A percentile compares a stretch with the other conserved stretches of the same genome.
These are phyloP conservation scores for Drosophila nr. medialis DNA, from an alignment of 2,888 invertebrate genomes.

Conservation along the genomic window DNA sequence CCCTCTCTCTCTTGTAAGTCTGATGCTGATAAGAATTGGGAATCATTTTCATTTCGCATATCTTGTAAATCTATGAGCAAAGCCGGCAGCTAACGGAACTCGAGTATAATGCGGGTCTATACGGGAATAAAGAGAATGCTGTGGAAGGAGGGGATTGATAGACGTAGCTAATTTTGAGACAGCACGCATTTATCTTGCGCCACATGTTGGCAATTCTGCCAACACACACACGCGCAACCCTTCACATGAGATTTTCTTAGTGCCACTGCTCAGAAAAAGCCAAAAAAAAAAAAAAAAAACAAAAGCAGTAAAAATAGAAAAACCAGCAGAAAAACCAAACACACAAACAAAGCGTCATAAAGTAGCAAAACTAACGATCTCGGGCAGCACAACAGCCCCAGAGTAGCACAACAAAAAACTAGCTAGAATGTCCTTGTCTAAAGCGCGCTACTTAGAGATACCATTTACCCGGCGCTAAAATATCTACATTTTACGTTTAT, in stretches of 20 bases:
- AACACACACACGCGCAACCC: conserved; percentile 32
- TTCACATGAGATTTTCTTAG: conserved; percentile 46
- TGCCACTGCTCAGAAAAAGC: conserved; percentile 45
- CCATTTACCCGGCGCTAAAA: neutral
- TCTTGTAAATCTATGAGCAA: conserved; percentile 31
- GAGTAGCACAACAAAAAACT: conserved; percentile 14
- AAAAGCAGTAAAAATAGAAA: conserved; percentile 19
- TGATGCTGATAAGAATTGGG: conserved; percentile 22
- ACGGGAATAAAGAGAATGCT: neutral
- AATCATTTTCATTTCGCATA: conserved; percentile 33
- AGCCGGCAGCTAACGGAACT: conserved; percentile 19
- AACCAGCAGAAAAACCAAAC: conserved; percentile 26
- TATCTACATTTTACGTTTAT: neutral
- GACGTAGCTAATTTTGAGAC: conserved; percentile 55
- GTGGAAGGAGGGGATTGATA: conserved; percentile 27
- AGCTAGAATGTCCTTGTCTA: neutral
- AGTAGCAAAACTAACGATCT: conserved; percentile 73
- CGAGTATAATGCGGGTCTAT: neutral
- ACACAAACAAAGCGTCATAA: conserved; percentile 51
- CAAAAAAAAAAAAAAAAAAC: conserved; percentile 11
- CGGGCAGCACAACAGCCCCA: conserved; percentile 42
- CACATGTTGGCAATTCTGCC: conserved; percentile 55
- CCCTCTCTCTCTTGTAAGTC: neutral
- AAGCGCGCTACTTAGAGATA: neutral
- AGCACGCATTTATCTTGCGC: conserved; percentile 60